A percentile compares a stretch with the other conserved stretches of the same genome.
Conservation (phyloP, 2,797 vertebrate genomes). For the Glossophaga mutica region DNA sequence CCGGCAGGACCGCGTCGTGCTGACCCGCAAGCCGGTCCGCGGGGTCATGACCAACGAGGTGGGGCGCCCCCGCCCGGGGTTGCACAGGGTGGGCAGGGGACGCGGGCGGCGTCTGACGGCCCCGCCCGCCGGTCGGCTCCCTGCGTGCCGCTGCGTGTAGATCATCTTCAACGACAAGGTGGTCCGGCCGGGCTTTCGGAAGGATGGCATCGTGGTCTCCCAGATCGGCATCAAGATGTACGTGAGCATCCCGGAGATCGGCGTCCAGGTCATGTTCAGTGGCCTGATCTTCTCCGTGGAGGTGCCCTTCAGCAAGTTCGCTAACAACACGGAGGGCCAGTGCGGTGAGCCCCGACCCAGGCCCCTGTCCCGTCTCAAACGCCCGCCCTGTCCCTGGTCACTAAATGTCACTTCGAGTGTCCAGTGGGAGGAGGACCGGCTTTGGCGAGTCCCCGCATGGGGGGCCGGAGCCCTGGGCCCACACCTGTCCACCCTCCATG, state of each 20-base stretch:
- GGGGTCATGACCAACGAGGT: constrained; percentile 82
- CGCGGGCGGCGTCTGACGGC: background rate
- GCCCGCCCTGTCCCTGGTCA: background rate
- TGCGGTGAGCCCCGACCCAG: constrained; percentile 80
- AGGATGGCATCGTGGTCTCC: constrained; percentile 77
- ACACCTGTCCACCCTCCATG: fast-evolving
- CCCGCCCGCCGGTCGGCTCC: background rate
- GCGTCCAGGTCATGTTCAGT: constrained; percentile 80
- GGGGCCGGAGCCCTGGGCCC: background rate
- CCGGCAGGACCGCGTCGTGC: constrained; percentile 73
- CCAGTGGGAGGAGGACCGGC: background rate
- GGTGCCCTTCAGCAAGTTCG: constrained; percentile 82
- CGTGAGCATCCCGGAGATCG: constrained; percentile 79
- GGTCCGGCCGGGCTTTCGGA: constrained; percentile 79
- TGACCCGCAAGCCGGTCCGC: constrained; percentile 72
- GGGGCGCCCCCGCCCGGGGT: background rate
- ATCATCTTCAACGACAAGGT: constrained; percentile 79
- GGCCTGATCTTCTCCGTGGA: constrained; percentile 84
- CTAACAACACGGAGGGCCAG: constrained; percentile 86
- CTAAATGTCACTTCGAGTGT: background rate
- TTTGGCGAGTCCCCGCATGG: background rate
- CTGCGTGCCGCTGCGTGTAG: constrained; percentile 40
- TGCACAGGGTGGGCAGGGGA: background rate
- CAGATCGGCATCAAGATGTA: constrained; percentile 83
- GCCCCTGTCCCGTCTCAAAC: fast-evolving